These are phyloP conservation scores for Corythoichthys haematopterus DNA, from an alignment of 2,113 vertebrate species.

Conservation along the genomic window DNA sequence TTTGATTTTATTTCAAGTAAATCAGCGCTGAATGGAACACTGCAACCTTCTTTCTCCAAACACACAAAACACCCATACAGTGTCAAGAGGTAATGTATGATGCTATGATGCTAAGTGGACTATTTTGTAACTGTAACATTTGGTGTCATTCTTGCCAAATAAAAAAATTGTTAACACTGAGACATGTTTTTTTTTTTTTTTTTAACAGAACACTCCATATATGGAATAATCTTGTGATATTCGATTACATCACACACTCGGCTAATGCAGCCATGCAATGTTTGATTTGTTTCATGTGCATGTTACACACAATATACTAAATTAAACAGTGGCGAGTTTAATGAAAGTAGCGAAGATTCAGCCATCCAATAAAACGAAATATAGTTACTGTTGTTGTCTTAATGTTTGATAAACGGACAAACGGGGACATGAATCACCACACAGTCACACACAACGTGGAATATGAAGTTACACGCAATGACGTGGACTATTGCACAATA, in stretches of 20 bases:
- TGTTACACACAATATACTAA: background rate
- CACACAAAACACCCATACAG: slow-evolving; percentile 11
- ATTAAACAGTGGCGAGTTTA: background rate
- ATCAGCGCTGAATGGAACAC: slow-evolving; percentile 23
- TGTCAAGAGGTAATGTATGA: slow-evolving; percentile 25
- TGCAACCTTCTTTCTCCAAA: slow-evolving; percentile 1
- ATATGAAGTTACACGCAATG: slow-evolving; percentile 51
- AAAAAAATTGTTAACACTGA: slow-evolving; percentile 19
- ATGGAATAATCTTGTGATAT: slow-evolving; percentile 70
- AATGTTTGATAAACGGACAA: background rate
- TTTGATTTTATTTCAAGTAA: slow-evolving; percentile 40
- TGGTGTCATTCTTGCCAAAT: background rate
- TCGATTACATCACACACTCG: slow-evolving; percentile 68
- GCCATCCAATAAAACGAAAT: slow-evolving; percentile 15
- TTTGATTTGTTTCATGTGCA: slow-evolving; percentile 14
- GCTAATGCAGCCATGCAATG: slow-evolving; percentile 42
- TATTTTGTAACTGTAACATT: background rate
- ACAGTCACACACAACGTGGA: slow-evolving; percentile 27
- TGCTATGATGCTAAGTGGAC: background rate
- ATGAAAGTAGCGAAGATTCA: background rate
- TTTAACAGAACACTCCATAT: slow-evolving; percentile 55
- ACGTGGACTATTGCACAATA: slow-evolving; percentile 41
- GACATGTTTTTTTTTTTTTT: slow-evolving; percentile 24
- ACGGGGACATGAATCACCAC: slow-evolving; percentile 8
- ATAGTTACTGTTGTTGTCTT: background rate